Evolutionary conservation across 2,113 vertebrate genomes (phyloP).

Genomic region (Sceloporus tristichus): DNA sequence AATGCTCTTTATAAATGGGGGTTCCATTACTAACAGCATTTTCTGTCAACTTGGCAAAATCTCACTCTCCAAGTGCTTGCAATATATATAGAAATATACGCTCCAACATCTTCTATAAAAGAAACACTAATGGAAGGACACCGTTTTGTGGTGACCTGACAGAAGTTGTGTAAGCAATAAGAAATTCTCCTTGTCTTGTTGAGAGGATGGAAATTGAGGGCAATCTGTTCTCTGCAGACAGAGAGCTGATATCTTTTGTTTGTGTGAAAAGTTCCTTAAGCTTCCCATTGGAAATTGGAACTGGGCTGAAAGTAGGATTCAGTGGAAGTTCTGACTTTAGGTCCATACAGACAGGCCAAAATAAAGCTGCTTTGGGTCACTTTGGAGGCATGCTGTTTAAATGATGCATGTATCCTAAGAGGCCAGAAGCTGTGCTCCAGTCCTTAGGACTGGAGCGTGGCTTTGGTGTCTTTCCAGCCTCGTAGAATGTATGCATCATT

Average conservation of each 20-base stretch:
- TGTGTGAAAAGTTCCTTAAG: neutral
- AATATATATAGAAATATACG: neutral
- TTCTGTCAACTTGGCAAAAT: neutral
- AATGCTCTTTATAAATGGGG: neutral
- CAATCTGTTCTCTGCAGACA: neutral
- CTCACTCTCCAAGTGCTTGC: neutral
- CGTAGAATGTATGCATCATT: too few species aligned
- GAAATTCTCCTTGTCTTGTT: neutral
- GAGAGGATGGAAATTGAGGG: neutral
- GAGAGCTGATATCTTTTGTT: too few species aligned
- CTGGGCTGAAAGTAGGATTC: neutral
- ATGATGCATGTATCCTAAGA: too few species aligned
- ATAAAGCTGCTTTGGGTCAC: too few species aligned
- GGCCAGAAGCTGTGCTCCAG: too few species aligned
- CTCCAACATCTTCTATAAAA: neutral
- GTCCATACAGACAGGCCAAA: too few species aligned
- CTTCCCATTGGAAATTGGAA: neutral
- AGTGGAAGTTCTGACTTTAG: too few species aligned
- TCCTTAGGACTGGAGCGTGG: too few species aligned
- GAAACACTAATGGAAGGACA: accelerated
- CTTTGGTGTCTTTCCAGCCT: too few species aligned
- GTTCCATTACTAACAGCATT: accelerated
- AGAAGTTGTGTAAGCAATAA: accelerated
- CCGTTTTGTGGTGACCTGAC: neutral
- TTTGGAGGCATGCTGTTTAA: too few species aligned